Evolutionary conservation across 2,797 vertebrate genomes (phyloP).

Genomic region (Acanthis flammea): DNA sequence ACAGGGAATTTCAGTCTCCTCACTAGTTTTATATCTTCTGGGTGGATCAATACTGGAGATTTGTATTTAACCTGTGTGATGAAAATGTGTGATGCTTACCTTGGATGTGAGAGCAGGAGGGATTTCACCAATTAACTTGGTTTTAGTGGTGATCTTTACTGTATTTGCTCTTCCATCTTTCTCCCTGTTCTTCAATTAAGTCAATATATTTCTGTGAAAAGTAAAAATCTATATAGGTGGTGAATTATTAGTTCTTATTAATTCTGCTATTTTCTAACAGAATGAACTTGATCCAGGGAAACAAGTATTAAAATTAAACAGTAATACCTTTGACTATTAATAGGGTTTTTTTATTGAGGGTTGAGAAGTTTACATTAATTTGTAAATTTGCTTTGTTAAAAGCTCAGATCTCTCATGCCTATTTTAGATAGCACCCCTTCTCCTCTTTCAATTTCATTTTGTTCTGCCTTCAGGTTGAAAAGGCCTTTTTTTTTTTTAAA

Average conservation of each 20-base stretch:
- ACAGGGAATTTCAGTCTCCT: neutral
- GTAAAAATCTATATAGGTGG: neutral
- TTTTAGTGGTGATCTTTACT: neutral
- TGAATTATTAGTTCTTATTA: neutral
- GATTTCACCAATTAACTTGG: neutral
- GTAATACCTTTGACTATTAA: neutral
- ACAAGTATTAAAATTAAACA: neutral
- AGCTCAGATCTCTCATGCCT: neutral
- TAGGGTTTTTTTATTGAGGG: neutral
- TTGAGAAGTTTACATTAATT: neutral
- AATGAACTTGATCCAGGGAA: neutral
- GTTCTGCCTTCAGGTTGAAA: neutral
- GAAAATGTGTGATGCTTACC: neutral
- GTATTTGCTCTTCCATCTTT: neutral
- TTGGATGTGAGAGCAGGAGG: neutral
- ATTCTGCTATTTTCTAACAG: neutral
- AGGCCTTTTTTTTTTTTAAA: neutral
- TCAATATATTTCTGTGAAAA: neutral
- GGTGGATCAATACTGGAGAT: neutral
- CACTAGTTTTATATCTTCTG: neutral
- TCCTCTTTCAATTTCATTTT: neutral
- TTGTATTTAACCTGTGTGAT: neutral
- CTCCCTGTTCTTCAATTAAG: neutral
- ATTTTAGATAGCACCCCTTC: neutral
- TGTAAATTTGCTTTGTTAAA: neutral